Base-by-base conservation (phyloP, 2,113 vertebrate genomes). In the Amblyornis subalaris region DNA sequence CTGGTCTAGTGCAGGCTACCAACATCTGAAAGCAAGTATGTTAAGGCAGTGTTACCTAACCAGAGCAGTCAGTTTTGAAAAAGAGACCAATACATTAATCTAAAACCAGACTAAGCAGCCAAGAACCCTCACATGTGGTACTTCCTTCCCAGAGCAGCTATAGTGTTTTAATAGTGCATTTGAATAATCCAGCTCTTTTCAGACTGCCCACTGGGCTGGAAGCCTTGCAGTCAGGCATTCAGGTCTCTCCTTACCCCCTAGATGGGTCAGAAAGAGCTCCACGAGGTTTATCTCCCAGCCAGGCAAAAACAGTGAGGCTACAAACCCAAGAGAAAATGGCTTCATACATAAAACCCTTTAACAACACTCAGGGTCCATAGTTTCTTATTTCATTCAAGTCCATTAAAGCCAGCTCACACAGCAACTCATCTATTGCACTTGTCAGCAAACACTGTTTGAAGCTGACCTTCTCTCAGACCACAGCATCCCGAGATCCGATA, bases 351-450 rank as follows among this genome's bases (percentile, higher is more conserved):
- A 92, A 96, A 51, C 8, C 50, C 26, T 76, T 82, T 50, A 69
- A 78, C 21, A 89, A 40, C 11, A 53, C 21, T 76, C 33, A 23
- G 50, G 21, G 10, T 55, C 33, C 67, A 50, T 12, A 1, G 12
- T 91, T 93, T 94, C 85, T 82, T 88, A 51, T 94, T 93, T 88
- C 81, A 88, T 60, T 62, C 45, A 55, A 58, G n/a, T 60, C 89
- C 88, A 94, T 84, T 86, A 90, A 61, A 88, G 55, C 40, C 67
- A 73, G 54, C 44, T 88, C 72, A 60, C 29, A 19, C 33, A 80
- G 83, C 70, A 83, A 35, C 73, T 78, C 58, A 9, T 25, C 89
- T 88, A 83, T 74, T 67, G 53, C 86, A 44, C 66, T 81, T 74
- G 86, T 92, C 92, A 96, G 92, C 73, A 67, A 69, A 48, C 38